Evolutionary conservation across 2,888 invertebrate genomes (phyloP).

Genomic region (Unio delphinus): DNA sequence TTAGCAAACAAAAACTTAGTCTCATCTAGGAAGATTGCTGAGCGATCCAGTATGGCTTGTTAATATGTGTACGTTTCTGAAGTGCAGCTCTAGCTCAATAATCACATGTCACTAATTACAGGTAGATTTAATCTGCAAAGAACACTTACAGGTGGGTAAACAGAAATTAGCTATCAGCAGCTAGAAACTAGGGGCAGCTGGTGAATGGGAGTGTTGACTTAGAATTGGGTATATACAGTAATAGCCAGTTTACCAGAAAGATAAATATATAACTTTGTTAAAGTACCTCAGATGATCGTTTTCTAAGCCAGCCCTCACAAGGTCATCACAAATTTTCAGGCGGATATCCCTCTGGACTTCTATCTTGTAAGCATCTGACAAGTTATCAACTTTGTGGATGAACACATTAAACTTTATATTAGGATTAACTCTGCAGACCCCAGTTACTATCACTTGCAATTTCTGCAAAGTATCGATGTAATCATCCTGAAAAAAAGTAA

Average conservation of each 20-base stretch:
- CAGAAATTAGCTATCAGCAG: no score
- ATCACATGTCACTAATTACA: no score
- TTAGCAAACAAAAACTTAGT: no score
- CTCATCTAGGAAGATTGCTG: no score
- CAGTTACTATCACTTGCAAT: conserved; percentile 91
- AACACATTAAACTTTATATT: conserved; percentile 97
- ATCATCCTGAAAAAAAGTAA: conserved; percentile 81
- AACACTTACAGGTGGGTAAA: no score
- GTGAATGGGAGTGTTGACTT: no score
- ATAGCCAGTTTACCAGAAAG: neutral
- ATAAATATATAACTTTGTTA: neutral
- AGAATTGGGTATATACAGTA: conserved; percentile 11
- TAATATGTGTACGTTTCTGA: no score
- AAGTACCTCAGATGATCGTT: conserved; percentile 61
- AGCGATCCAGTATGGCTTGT: no score
- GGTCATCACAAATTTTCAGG: conserved; percentile 94
- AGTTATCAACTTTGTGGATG: conserved; percentile 98
- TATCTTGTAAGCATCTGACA: conserved; percentile 98
- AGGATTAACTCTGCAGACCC: conserved; percentile 94
- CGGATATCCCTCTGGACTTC: conserved; percentile 98
- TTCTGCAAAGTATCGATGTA: conserved; percentile 95
- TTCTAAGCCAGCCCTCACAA: conserved; percentile 83
- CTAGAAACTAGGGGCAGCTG: no score
- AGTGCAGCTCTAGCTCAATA: no score
- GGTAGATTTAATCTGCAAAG: no score